Base-by-base conservation (phyloP, 2,888 invertebrate genomes). In the Neuroscelio doddi region DNA sequence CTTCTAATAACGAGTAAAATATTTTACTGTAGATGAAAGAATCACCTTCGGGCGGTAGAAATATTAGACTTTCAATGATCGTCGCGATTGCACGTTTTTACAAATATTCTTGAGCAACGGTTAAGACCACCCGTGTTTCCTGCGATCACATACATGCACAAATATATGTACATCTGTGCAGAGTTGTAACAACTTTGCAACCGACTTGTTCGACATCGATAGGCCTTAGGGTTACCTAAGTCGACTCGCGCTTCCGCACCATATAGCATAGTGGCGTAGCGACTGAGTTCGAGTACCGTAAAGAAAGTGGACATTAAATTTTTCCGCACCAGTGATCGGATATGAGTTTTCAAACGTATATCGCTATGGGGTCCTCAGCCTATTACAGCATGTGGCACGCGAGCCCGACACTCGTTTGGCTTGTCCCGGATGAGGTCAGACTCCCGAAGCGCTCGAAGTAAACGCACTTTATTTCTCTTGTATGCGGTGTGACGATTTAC, bases 301-400 rank as follows among this genome's bases (percentile, higher is more conserved):
- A 47, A 52, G 51, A 58, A 47, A 56, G 38, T 50, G 56, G 59
- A 64, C 67, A 68, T 64, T 63, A 64, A 64, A 68, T 68, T 61
- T 68, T 64, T 61, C 61, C 57, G 61, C 61, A 46, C 56, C 29
- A 61, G 64, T 17, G 68, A 57, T 57, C 61, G 47, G 61, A 61
- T 63, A 67, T 59, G 63, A 59, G 52, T 57, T 47, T 51, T 34
- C 45, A 49, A 57, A 45, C 29, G 21, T n/a, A n/a, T n/a, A n/a
- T 44, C 52, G 59, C 61, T 53, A 42, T 53, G 59, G 64, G 64
- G 61, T 61, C 52, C 59, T 55, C 36, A 45, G 47, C 47, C 52
- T 49, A 59, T 45, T 53, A 56, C 64, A 34, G 61, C 68, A 68
- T 68, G 68, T 68, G 68, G 68, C 61, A 64, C 68, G 63, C 66